A percentile compares a stretch with the other conserved stretches of the same genome.
Conservation (phyloP, 2,797 vertebrate species). For the Peromyscus attwateri region DNA sequence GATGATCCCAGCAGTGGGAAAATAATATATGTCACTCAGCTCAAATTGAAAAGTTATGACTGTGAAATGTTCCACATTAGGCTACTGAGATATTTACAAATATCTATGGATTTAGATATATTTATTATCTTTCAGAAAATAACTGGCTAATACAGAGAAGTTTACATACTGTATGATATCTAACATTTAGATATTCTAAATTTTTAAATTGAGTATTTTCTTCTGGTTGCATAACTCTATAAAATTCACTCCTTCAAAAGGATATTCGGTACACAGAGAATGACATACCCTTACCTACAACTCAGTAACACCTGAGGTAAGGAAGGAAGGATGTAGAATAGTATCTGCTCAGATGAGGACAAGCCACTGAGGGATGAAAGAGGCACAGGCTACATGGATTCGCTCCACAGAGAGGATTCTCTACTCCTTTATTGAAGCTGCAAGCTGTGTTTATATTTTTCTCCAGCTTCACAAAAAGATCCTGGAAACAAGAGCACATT, state of each 20-base stretch:
- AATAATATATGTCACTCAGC: no score
- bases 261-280: neutral
- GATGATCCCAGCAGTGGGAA: neutral
- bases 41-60: neutral
- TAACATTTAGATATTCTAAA: neutral
- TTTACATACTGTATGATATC: rapidly evolving
- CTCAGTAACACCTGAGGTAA: rapidly evolving
- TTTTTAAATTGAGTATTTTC: neutral
- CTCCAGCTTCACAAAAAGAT: neutral
- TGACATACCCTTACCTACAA: neutral
- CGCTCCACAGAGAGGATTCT: neutral
- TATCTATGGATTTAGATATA: neutral
- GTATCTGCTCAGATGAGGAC: neutral
- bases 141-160: no score
- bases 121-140: neutral
- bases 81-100: neutral
- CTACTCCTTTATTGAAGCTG: neutral
- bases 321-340: rapidly evolving
- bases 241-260: neutral
- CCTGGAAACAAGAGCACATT: neutral
- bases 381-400: neutral
- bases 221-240: neutral
- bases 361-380: neutral
- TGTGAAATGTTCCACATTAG: neutral
- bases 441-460: neutral